A percentile compares a stretch with the other conserved stretches of the same genome.
Conservation (phyloP, 2,888 invertebrate species). For the Neuroscelio doddi region DNA sequence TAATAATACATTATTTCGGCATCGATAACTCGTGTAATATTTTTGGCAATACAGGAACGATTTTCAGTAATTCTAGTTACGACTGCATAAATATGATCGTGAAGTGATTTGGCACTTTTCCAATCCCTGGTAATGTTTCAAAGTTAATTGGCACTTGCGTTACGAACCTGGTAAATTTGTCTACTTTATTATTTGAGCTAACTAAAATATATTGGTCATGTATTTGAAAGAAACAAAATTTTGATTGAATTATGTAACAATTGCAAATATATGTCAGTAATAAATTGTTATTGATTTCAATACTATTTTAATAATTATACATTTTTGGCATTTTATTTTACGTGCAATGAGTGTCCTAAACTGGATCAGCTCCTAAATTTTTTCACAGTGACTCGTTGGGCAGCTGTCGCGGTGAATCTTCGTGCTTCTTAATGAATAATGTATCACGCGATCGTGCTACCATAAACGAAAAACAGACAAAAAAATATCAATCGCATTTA, state of each 20-base stretch:
- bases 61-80: conserved; percentile 6
- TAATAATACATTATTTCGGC: too few relatives aligned
- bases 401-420: conserved; percentile 6
- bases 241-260: too few relatives aligned
- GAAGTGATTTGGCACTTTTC: conserved; percentile 23
- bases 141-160: conserved; percentile 26
- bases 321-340: too few relatives aligned
- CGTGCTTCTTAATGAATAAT: conserved; percentile 29
- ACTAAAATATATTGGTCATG: conserved; percentile 4
- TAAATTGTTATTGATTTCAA: too few relatives aligned
- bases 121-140: conserved; percentile 21
- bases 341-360: not conserved
- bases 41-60: not conserved
- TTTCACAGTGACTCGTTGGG: conserved; percentile 12
- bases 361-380: conserved; percentile 9
- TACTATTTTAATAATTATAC: too few relatives aligned
- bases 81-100: conserved; percentile 11
- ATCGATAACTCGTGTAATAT: not conserved
- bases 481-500: conserved; percentile 11
- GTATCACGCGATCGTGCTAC: conserved; percentile 9
- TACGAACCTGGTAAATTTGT: conserved; percentile 19
- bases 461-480: too few relatives aligned
- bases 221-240: not conserved
- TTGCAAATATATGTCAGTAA: too few relatives aligned
- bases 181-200: conserved; percentile 19